Percentiles rank a stretch among this genome's conserved stretches.
Conservation (phyloP, 2,797 vertebrate genomes). For the Gallinago solitaria region DNA sequence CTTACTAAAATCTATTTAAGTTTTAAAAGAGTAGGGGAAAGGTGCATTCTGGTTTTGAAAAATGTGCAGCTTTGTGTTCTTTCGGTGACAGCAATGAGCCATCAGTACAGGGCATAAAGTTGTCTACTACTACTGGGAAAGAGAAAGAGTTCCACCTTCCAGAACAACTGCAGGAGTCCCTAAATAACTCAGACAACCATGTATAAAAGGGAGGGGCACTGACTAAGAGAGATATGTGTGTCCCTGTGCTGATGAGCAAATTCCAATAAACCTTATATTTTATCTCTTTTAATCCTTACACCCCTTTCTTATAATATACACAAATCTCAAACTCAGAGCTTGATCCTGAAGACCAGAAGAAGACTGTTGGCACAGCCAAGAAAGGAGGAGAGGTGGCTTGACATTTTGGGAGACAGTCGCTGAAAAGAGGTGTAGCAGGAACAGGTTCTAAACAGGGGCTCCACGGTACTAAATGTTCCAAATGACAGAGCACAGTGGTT, state of each 20-base stretch:
- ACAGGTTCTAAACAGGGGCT: not conserved
- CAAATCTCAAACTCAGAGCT: not conserved
- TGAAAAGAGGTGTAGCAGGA: not conserved
- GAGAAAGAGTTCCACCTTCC: not conserved
- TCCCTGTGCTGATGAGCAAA: not conserved
- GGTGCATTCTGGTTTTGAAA: not conserved
- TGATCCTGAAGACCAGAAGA: not conserved
- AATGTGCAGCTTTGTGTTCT: not conserved
- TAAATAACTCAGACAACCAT: not conserved
- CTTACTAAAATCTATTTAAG: not conserved
- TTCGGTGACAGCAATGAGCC: not conserved
- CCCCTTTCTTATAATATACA: not conserved
- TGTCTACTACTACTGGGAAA: not conserved
- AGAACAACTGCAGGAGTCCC: not conserved
- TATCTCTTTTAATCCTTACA: not conserved
- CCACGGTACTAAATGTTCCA: slow-evolving; percentile 28
- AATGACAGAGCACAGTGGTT: slow-evolving; percentile 1
- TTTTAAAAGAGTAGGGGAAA: not conserved
- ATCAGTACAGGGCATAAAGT: not conserved
- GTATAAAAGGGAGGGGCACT: not conserved
- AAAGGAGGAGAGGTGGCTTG: not conserved
- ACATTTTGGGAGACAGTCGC: not conserved
- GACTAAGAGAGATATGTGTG: not conserved
- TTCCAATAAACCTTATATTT: not conserved
- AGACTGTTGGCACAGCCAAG: not conserved